Evolutionary conservation across 2,888 invertebrate species (phyloP).

Genomic region (Oligia latruncula): DNA sequence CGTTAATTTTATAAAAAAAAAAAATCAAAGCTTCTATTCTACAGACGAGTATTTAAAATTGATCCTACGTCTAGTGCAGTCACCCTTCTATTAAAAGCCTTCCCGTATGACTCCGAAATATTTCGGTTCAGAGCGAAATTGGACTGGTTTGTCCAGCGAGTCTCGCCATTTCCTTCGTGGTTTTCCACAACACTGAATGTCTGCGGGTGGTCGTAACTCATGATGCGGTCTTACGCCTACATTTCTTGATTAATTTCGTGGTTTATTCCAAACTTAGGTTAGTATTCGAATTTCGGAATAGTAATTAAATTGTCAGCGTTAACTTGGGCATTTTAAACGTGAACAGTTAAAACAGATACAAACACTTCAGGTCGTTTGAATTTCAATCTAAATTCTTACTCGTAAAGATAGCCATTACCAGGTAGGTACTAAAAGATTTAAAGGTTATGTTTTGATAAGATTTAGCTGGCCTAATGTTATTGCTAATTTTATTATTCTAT

Average conservation of each 20-base stretch:
- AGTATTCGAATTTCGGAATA: slow-evolving; percentile 17
- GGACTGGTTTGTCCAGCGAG: slow-evolving; percentile 31
- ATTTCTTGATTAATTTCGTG: slow-evolving; percentile 44
- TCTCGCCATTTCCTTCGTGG: slow-evolving; percentile 33
- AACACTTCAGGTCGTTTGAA: slow-evolving; percentile 36
- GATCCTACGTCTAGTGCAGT: neutral
- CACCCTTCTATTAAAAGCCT: neutral
- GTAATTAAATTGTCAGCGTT: slow-evolving; percentile 40
- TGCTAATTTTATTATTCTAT: slow-evolving; percentile 42
- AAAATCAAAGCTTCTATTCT: neutral
- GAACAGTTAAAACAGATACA: slow-evolving; percentile 43
- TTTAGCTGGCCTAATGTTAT: slow-evolving; percentile 30
- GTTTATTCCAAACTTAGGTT: neutral
- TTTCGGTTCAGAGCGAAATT: slow-evolving; percentile 17
- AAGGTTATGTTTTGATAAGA: slow-evolving; percentile 47
- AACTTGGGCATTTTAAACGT: slow-evolving; percentile 16
- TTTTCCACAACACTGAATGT: slow-evolving; percentile 22
- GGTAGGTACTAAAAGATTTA: slow-evolving; percentile 30
- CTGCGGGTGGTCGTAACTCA: neutral
- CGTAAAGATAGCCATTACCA: slow-evolving; percentile 50
- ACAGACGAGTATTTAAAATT: no score
- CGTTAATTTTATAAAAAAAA: neutral
- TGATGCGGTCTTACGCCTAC: slow-evolving; percentile 7
- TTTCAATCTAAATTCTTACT: slow-evolving; percentile 55
- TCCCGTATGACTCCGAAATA: neutral